Evolutionary conservation across 2,113 vertebrate genomes (phyloP).

Genomic region (Galbula dea): DNA sequence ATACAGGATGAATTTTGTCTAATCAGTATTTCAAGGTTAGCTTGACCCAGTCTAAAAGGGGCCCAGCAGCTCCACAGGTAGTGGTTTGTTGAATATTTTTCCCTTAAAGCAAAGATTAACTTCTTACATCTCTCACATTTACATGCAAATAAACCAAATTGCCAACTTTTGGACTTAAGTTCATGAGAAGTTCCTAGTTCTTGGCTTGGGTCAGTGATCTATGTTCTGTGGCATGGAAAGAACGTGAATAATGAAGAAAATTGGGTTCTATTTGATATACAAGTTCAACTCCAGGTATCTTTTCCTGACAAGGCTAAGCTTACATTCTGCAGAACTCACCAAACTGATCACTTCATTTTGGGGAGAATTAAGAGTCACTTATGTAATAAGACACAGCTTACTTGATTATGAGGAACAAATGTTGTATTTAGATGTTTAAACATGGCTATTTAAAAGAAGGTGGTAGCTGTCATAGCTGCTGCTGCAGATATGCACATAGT

Average conservation of each 20-base stretch:
- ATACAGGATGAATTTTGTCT: slow-evolving; percentile 28
- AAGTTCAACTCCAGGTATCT: neutral
- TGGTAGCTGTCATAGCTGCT: too few relatives aligned
- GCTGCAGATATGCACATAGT: too few relatives aligned
- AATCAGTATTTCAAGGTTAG: slow-evolving; percentile 30
- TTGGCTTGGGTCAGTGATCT: neutral
- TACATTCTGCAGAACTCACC: neutral
- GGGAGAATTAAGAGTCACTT: neutral
- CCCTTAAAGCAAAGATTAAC: neutral
- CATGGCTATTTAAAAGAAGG: too few relatives aligned
- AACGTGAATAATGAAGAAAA: neutral
- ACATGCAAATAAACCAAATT: neutral
- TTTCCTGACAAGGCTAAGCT: neutral
- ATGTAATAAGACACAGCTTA: too few relatives aligned
- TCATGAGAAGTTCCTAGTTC: neutral
- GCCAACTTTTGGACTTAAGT: neutral
- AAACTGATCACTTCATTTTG: neutral
- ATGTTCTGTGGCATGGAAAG: neutral
- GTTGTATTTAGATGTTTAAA: too few relatives aligned
- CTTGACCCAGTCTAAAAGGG: neutral
- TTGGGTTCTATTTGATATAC: neutral
- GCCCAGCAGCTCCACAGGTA: neutral
- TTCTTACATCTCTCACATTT: neutral
- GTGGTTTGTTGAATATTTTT: neutral
- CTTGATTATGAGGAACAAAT: too few relatives aligned